Percentiles rank a stretch among this genome's conserved stretches.
These are phyloP conservation scores for Zaprionus vittiger DNA, from an alignment of 1,140 invertebrate species.

Conservation along the genomic window DNA sequence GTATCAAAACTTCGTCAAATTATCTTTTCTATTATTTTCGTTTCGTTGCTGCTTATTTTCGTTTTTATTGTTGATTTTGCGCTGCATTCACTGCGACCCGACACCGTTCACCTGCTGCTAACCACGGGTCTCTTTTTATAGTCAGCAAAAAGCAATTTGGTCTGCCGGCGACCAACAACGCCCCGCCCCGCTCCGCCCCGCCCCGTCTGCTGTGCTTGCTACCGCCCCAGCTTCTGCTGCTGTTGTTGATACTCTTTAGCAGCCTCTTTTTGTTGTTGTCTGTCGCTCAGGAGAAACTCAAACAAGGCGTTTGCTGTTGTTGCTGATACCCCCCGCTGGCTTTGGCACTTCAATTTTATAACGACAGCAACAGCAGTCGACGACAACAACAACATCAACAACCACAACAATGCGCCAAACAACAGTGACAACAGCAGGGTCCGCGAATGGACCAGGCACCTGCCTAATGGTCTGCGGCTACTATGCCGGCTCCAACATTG, in stretches of 20 bases:
- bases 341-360: constrained; percentile 78
- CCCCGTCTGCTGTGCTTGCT: neutral
- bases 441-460: constrained; percentile 55
- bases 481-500: constrained; percentile 4
- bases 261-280: constrained; percentile 59
- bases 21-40: neutral
- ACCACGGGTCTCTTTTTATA: constrained; percentile 40
- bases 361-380: constrained; percentile 46
- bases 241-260: constrained; percentile 31
- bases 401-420: constrained; percentile 23
- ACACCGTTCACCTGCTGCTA: constrained; percentile 49
- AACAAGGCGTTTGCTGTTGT: constrained; percentile 50
- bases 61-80: constrained; percentile 17
- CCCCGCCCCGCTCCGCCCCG: neutral
- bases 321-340: constrained; percentile 61
- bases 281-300: constrained; percentile 27
- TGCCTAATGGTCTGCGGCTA: constrained; percentile 68
- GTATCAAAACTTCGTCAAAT: neutral
- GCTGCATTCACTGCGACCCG: constrained; percentile 21
- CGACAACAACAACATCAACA: constrained; percentile 24
- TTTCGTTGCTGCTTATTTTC: neutral
- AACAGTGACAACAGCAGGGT: constrained; percentile 34
- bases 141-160: constrained; percentile 71
- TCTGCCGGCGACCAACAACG: constrained; percentile 36
- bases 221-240: neutral